Evolutionary conservation across 2,888 invertebrate species (phyloP).

Genomic region (Euzetes globulus): DNA sequence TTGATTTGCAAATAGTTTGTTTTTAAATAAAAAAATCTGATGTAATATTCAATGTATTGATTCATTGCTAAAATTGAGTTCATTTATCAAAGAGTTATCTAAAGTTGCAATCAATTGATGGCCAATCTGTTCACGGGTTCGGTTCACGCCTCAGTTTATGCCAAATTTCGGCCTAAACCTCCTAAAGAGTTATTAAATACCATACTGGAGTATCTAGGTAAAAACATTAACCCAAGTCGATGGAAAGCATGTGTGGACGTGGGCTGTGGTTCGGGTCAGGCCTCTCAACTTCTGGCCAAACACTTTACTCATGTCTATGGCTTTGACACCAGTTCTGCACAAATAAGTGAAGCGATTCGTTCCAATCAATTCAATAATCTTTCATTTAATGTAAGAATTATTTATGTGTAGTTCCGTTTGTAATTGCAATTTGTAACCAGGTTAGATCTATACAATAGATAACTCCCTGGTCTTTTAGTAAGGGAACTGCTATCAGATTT

Average conservation of each 20-base stretch:
- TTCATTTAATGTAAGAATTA: constrained; percentile 41
- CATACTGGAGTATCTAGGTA: background rate
- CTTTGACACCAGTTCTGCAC: constrained; percentile 49
- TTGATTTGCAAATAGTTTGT: background rate
- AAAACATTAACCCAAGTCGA: background rate
- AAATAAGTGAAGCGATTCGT: constrained; percentile 47
- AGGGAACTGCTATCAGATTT: too few species aligned
- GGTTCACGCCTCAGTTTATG: background rate
- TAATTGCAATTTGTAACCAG: too few species aligned
- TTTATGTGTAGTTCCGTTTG: background rate
- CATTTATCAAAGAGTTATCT: background rate
- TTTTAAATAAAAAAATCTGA: background rate
- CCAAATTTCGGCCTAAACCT: constrained; percentile 33
- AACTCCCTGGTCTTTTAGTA: too few species aligned
- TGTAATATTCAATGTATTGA: background rate
- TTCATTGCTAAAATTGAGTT: background rate
- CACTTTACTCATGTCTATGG: constrained; percentile 50
- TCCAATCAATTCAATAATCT: constrained; percentile 44
- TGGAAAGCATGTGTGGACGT: constrained; percentile 48
- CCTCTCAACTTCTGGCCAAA: constrained; percentile 48
- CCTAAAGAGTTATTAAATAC: constrained; percentile 32
- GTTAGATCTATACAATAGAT: too few species aligned
- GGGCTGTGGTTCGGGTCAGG: constrained; percentile 54
- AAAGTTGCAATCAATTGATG: background rate
- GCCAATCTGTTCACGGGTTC: background rate